phyloP scores from a whole-genome alignment of 2,113 vertebrate species.

The Rhineura floridana region DNA sequence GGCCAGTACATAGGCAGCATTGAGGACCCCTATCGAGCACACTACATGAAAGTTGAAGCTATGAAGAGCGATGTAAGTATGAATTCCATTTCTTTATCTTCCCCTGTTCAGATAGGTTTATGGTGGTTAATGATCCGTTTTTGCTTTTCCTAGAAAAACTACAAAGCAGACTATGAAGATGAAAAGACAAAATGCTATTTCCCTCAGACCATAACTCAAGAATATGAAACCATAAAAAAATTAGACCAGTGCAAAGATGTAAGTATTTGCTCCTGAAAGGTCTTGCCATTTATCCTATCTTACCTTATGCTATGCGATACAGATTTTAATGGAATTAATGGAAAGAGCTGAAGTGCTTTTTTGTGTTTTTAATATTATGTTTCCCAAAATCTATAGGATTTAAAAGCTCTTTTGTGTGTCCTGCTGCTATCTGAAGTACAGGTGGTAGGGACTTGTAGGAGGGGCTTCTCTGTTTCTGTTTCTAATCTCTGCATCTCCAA shows the following conservation, averaged over 20 bases:
- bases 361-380: background rate
- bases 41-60: conserved; percentile 87
- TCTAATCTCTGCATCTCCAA: background rate
- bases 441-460: background rate
- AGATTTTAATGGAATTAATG: background rate
- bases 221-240: conserved; percentile 92
- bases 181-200: conserved; percentile 92
- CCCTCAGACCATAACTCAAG: conserved; percentile 93
- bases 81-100: background rate
- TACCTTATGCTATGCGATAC: background rate
- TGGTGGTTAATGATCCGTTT: background rate
- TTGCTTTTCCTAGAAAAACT: conserved; percentile 83
- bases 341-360: background rate
- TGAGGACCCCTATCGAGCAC: conserved; percentile 87
- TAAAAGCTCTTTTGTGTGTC: background rate
- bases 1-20: conserved; percentile 93
- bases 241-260: conserved; percentile 89
- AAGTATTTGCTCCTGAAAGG: conserved; percentile 61
- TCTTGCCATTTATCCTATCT: background rate
- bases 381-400: background rate
- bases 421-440: background rate
- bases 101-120: background rate
- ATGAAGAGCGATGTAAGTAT: conserved; percentile 88
- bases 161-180: conserved; percentile 95
- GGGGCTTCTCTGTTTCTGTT: background rate